Conservation (phyloP, 2,888 invertebrate genomes). For the Brenthis ino region DNA sequence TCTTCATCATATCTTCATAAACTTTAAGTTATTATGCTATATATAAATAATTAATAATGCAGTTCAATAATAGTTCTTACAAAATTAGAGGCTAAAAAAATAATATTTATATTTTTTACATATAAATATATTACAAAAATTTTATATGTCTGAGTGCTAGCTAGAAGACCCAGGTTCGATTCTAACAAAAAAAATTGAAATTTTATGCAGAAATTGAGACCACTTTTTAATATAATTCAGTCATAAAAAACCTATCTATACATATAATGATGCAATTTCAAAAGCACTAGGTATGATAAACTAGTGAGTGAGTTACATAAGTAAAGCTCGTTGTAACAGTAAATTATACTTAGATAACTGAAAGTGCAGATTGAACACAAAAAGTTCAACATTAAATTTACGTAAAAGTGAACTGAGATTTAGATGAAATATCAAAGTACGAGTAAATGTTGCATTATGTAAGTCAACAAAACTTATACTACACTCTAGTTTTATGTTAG, state of each 20-base stretch:
- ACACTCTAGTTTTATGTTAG: background rate
- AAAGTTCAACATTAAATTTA: constrained; percentile 23
- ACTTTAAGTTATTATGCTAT: too few species aligned
- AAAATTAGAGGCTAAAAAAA: too few species aligned
- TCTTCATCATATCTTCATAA: too few species aligned
- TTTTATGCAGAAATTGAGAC: too few species aligned
- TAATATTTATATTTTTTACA: too few species aligned
- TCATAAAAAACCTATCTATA: background rate
- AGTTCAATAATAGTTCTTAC: too few species aligned
- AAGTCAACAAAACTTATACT: background rate
- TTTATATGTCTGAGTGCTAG: too few species aligned
- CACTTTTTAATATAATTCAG: too few species aligned
- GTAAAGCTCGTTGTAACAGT: constrained; percentile 1
- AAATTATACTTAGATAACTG: constrained; percentile 17
- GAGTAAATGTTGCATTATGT: constrained; percentile 3
- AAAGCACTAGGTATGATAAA: background rate
- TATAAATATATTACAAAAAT: too few species aligned
- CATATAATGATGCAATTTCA: background rate
- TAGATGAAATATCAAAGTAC: constrained; percentile 9
- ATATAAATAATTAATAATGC: too few species aligned
- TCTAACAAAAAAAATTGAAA: too few species aligned
- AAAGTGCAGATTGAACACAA: constrained; percentile 20
- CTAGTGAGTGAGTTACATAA: background rate
- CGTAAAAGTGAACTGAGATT: constrained; percentile 23
- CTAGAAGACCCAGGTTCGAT: too few species aligned